A percentile compares a stretch with the other conserved stretches of the same genome.
These are phyloP conservation scores for Centropus unirufus DNA, from an alignment of 2,113 vertebrate species.

Conservation along the genomic window DNA sequence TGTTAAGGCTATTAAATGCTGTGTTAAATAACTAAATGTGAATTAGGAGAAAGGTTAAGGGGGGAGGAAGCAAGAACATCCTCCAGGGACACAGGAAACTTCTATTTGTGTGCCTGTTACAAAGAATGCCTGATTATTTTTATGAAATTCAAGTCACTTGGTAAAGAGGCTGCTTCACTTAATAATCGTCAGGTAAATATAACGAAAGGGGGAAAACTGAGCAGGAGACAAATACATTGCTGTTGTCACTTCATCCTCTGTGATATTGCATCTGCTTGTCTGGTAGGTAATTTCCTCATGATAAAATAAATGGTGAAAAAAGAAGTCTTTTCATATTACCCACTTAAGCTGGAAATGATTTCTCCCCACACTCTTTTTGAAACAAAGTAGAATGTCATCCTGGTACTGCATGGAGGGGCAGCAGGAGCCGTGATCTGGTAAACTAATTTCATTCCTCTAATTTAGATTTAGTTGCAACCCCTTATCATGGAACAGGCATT, in stretches of 20 bases:
- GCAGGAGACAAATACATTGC: not conserved
- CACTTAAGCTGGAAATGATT: not conserved
- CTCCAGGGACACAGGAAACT: not conserved
- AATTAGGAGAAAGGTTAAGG: not conserved
- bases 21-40: not conserved
- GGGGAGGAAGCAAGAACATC: not conserved
- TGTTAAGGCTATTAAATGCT: constrained; percentile 2
- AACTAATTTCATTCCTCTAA: constrained; percentile 56
- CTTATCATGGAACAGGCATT: constrained; percentile 7
- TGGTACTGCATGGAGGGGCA: not conserved
- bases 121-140: not conserved
- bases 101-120: not conserved
- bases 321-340: not conserved
- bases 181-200: not conserved
- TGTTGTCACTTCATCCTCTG: not conserved
- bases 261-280: not conserved
- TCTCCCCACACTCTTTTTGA: not conserved
- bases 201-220: not conserved
- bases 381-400: not conserved
- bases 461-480: constrained; percentile 34
- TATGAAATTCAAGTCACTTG: not conserved
- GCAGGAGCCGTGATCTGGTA: constrained; percentile 20
- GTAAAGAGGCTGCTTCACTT: not conserved
- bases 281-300: not conserved
- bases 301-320: not conserved